A percentile compares a stretch with the other conserved stretches of the same genome.
phyloP scores from a whole-genome alignment of 2,888 invertebrate genomes.

The Epinotia bilunana region DNA sequence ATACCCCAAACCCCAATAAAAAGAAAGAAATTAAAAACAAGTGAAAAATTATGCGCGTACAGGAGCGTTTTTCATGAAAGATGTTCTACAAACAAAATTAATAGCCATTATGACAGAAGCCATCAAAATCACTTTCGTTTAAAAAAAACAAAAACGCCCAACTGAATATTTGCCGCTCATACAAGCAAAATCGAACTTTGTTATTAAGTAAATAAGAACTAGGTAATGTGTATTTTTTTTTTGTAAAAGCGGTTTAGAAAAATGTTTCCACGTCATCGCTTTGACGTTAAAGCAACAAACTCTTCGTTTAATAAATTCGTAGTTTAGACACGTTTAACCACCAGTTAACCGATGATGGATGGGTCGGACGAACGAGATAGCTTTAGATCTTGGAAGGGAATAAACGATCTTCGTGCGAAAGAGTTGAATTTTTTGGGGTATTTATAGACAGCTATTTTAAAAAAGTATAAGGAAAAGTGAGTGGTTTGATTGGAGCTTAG shows the following conservation, averaged over 20 bases:
- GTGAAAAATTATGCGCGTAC: constrained; percentile 35
- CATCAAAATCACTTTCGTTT: constrained; percentile 52
- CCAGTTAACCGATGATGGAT: constrained; percentile 54
- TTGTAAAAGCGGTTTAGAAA: constrained; percentile 52
- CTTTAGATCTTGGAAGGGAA: constrained; percentile 46
- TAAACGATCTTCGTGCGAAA: constrained; percentile 22
- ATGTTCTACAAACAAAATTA: constrained; percentile 51
- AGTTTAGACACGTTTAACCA: constrained; percentile 54
- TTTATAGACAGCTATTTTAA: not conserved
- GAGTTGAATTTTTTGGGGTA: constrained; percentile 14
- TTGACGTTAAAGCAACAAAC: constrained; percentile 56
- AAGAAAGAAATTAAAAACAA: constrained; percentile 21
- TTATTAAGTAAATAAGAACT: not conserved
- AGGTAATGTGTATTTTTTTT: constrained; percentile 11
- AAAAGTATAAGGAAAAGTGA: too few species aligned
- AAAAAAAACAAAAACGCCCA: constrained; percentile 50
- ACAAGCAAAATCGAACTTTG: constrained; percentile 35
- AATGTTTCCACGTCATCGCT: constrained; percentile 56
- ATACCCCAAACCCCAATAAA: too few species aligned
- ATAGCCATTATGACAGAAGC: constrained; percentile 53
- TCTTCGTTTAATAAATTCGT: constrained; percentile 52
- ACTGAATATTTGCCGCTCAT: not conserved
- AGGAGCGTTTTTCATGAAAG: constrained; percentile 33
- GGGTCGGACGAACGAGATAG: constrained; percentile 40
- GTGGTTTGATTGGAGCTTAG: too few species aligned